These are phyloP conservation scores for Ennomos erosarius DNA, from an alignment of 2,888 invertebrate genomes.

Conservation along the genomic window DNA sequence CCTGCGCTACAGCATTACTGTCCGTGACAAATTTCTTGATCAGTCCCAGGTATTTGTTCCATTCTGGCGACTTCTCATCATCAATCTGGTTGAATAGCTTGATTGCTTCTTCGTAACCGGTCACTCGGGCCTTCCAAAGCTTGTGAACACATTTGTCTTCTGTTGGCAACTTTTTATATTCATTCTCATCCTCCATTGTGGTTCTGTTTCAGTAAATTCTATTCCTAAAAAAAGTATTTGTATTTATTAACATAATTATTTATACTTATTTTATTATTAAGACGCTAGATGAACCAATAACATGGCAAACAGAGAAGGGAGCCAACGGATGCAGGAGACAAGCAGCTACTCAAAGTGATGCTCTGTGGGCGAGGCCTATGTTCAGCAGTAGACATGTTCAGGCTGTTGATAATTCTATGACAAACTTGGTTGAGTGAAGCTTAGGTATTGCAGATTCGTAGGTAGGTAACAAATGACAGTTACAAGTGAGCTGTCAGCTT, in stretches of 20 bases:
- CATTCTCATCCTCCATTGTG: conserved; percentile 93
- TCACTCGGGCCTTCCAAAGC: conserved; percentile 97
- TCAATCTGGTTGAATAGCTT: conserved; percentile 94
- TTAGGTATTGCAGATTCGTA: no score
- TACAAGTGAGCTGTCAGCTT: no score
- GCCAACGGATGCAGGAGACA: no score
- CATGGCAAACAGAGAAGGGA: no score
- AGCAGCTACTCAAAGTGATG: no score
- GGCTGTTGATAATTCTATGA: no score
- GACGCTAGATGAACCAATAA: no score
- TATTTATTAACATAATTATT: no score
- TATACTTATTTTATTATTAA: no score
- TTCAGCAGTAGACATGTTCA: no score
- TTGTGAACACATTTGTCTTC: conserved; percentile 98
- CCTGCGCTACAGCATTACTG: conserved; percentile 97
- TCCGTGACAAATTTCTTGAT: conserved; percentile 98
- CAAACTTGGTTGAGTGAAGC: no score
- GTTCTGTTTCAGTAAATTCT: conserved; percentile 43
- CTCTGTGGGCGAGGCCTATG: no score
- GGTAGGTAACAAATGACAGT: not conserved
- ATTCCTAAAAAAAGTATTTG: conserved; percentile 23
- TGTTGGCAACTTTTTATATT: conserved; percentile 93
- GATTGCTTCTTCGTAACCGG: conserved; percentile 97
- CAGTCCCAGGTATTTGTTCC: conserved; percentile 95
- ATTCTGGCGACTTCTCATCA: conserved; percentile 97